Evolutionary conservation across 2,888 invertebrate genomes (phyloP).

Genomic region (Amitus sp.): DNA sequence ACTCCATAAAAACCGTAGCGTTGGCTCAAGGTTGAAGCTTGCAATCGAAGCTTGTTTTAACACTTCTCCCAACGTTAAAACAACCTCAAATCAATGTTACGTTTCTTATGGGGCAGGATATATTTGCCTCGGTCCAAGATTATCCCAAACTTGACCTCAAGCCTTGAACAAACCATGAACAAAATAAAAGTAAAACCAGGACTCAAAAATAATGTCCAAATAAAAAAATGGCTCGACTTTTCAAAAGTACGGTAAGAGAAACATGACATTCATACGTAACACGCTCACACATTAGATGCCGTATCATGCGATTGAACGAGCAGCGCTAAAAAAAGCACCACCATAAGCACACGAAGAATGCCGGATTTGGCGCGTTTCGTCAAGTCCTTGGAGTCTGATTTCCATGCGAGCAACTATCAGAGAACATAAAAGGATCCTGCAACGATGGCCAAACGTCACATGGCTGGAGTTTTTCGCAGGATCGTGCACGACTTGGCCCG

Average conservation of each 20-base stretch:
- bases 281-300: conserved; percentile 17
- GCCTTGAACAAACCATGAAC: too few relatives aligned
- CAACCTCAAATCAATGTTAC: too few relatives aligned
- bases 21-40: too few relatives aligned
- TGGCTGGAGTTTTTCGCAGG: conserved; percentile 54
- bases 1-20: too few relatives aligned
- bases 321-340: conserved; percentile 44
- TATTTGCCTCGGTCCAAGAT: too few relatives aligned
- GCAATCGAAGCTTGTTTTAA: too few relatives aligned
- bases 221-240: not conserved
- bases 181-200: too few relatives aligned
- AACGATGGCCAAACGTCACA: conserved; percentile 56
- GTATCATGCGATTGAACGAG: conserved; percentile 26
- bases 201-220: too few relatives aligned
- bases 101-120: too few relatives aligned
- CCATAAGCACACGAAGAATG: conserved; percentile 43
- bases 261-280: not conserved
- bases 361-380: conserved; percentile 19
- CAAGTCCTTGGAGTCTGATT: conserved; percentile 33
- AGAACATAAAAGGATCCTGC: conserved; percentile 51
- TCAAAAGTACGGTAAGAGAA: too few relatives aligned
- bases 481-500: conserved; percentile 50
- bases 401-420: conserved; percentile 54
- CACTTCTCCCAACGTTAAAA: too few relatives aligned
- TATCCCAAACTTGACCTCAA: too few relatives aligned